A percentile compares a stretch with the other conserved stretches of the same genome.
phyloP scores from a whole-genome alignment of 1,140 invertebrate species.

The Saccostrea cuccullata region DNA sequence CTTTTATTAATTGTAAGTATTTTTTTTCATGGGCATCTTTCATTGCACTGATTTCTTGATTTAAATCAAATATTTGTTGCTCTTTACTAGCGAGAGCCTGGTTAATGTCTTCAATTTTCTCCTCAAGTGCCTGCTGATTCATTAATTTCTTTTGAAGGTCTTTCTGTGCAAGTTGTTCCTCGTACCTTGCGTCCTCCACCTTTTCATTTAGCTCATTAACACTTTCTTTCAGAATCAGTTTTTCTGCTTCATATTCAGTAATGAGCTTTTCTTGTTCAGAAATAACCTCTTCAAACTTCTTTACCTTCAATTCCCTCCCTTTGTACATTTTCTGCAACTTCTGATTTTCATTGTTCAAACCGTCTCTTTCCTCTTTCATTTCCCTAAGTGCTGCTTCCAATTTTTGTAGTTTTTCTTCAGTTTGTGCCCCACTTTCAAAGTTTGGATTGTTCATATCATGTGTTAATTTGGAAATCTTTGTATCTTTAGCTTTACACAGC shows the following conservation, averaged over 20 bases:
- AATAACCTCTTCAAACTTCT: conserved; percentile 56
- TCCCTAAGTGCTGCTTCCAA: conserved; percentile 22
- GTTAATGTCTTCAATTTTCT: conserved; percentile 38
- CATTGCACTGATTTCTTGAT: conserved; percentile 43
- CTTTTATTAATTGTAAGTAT: not conserved
- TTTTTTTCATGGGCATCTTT: not conserved
- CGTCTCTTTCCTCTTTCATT: conserved; percentile 20
- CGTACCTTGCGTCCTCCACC: conserved; percentile 60
- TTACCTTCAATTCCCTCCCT: conserved; percentile 53
- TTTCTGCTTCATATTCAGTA: conserved; percentile 51
- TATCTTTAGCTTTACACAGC: conserved; percentile 62
- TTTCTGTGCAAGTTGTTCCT: conserved; percentile 56
- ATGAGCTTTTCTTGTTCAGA: conserved; percentile 51
- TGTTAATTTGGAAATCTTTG: conserved; percentile 54
- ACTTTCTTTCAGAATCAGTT: conserved; percentile 50
- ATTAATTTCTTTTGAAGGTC: conserved; percentile 54
- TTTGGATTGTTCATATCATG: conserved; percentile 28
- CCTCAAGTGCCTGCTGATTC: conserved; percentile 51
- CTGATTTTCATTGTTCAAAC: conserved; percentile 48
- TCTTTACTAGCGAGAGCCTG: not conserved
- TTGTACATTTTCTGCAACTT: conserved; percentile 61
- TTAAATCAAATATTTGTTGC: not conserved
- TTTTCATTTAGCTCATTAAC: conserved; percentile 58
- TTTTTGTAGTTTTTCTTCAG: not conserved
- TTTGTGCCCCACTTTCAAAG: not conserved